phyloP scores from a whole-genome alignment of 2,888 invertebrate species.

The Stenoptilia bipunctidactyla region DNA sequence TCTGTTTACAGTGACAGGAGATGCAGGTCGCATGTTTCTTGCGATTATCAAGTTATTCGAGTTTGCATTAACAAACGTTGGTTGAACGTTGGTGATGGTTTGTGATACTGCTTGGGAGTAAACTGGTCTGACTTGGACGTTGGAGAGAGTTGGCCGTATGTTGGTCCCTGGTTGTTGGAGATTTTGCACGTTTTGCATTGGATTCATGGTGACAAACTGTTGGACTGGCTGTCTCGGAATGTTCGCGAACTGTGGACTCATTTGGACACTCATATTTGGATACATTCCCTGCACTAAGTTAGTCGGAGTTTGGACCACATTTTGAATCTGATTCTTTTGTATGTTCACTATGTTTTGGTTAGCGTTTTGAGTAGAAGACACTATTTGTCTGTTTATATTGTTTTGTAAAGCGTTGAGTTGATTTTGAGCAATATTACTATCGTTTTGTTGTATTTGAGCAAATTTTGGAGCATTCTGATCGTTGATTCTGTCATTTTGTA shows the following conservation, averaged over 20 bases:
- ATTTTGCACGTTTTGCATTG: conserved; percentile 3
- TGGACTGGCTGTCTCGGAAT: not conserved
- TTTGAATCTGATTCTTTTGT: not conserved
- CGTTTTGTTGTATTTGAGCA: conserved; percentile 17
- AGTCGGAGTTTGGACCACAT: not conserved
- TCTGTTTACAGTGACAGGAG: conserved; percentile 8
- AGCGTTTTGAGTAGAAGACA: not conserved
- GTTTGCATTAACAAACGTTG: conserved; percentile 6
- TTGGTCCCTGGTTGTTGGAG: conserved; percentile 12
- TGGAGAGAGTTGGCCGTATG: conserved; percentile 15
- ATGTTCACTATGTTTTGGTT: not conserved
- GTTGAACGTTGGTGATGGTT: conserved; percentile 5
- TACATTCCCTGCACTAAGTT: not conserved
- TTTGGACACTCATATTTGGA: conserved; percentile 3
- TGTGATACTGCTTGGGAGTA: conserved; percentile 11
- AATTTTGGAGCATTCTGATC: conserved; percentile 17
- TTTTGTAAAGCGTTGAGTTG: conserved; percentile 8
- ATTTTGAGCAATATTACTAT: conserved; percentile 2
- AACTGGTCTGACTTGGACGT: conserved; percentile 5
- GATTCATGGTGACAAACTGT: conserved; percentile 1
- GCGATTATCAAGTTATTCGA: conserved; percentile 13
- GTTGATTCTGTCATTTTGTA: conserved; percentile 11
- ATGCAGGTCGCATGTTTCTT: conserved; percentile 2
- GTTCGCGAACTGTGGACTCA: not conserved
- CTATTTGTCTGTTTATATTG: conserved; percentile 6